Conservation (phyloP, 2,797 vertebrate species). For the Coccyzus lansbergi region DNA sequence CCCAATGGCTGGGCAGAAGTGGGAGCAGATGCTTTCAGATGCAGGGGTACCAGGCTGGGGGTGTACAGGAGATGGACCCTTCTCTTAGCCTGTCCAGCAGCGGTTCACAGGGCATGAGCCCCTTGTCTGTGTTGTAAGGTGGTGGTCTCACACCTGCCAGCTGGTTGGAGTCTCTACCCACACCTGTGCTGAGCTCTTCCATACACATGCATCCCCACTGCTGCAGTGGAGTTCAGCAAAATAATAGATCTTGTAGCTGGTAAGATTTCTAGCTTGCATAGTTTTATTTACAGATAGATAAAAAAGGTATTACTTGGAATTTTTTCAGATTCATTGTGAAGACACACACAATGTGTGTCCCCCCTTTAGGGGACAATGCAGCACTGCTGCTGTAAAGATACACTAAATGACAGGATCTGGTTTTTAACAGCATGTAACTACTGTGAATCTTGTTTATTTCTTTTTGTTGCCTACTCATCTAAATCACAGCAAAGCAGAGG, state of each 20-base stretch:
- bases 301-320: not conserved
- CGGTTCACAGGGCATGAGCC: not conserved
- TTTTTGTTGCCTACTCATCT: not conserved
- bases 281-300: not conserved
- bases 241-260: not conserved
- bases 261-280: not conserved
- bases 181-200: not conserved
- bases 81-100: accelerated
- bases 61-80: accelerated
- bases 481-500: not conserved
- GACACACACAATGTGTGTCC: no score
- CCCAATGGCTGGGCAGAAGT: not conserved
- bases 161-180: not conserved
- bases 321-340: not conserved
- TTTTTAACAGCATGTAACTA: not conserved
- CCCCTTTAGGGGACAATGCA: not conserved
- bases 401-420: accelerated
- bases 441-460: not conserved
- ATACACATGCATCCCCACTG: accelerated
- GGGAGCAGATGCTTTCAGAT: not conserved
- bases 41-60: not conserved
- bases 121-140: accelerated
- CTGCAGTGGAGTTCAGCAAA: not conserved
- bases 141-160: not conserved
- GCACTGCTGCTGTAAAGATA: not conserved